Evolutionary conservation across 2,888 invertebrate species (phyloP), one percentile per base, ranked within the genome.

Genomic region (Lomographa bimaculata): DNA sequence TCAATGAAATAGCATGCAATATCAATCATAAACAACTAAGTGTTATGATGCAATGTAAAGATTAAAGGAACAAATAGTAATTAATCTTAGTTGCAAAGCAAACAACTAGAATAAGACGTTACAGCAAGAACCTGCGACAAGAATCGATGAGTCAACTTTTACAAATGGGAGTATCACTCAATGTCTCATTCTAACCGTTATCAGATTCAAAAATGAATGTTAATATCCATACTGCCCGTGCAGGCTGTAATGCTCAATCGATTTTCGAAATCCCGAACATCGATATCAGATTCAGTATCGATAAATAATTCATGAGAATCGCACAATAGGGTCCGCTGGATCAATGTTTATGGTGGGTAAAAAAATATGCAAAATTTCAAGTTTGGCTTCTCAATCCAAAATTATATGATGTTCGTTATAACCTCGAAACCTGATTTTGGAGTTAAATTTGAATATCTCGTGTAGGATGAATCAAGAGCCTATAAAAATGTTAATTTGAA

Each of bases 221-320:
- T 29, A 35, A 40, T 51, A 45, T 44, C 30, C 57, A 71, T 68
- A 64, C 71, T 57, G 67, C 38, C 60, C 66, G 55, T 60, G 64
- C 71, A 67, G 66, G 69, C 72, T 73, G 70, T 66, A 71, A 64
- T 61, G 66, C 58, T 65, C 64, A 72, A 79, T 81, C 75, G 70
- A 68, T 75, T 81, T 75, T 71, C 76, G 75, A 79, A 78, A 84
- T 81, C 70, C 75, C 76, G 74, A 81, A 81, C 77, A 65, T 64
- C 70, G 74, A 77, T 78, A 76, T 79, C 71, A 62, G 70, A 80
- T 78, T 74, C 65, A 54, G 68, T 65, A 62, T 62, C 60, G 53
- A 76, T 84, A 71, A 79, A 85, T 82, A 64, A 84, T 85, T 81
- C 77, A 85, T 82, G 71, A 76, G 64, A 64, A 71, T 68, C 71